phyloP scores from a whole-genome alignment of 2,797 vertebrate genomes.

The Eidolon dupreanum region DNA sequence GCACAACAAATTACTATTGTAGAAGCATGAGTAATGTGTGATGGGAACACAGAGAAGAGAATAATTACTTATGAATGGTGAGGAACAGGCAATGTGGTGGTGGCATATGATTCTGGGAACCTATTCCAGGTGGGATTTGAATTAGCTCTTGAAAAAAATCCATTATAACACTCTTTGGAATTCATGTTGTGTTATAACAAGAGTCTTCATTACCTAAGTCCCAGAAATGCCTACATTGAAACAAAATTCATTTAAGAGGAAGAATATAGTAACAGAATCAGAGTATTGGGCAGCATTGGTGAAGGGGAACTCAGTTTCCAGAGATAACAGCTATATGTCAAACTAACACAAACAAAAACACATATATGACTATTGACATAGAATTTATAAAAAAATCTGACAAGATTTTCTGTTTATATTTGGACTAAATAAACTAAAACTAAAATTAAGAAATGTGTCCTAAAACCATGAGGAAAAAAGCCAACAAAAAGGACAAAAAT shows the following conservation, averaged over 20 bases:
- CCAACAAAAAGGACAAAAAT: background rate
- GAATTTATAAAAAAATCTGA: background rate
- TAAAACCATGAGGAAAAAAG: background rate
- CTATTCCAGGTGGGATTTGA: background rate
- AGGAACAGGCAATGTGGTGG: background rate
- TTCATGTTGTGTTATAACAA: background rate
- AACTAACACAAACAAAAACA: background rate
- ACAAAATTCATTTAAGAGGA: background rate
- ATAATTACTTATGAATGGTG: background rate
- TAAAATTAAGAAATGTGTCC: constrained; percentile 5
- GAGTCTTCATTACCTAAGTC: background rate
- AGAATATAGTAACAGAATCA: background rate
- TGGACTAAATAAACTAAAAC: background rate
- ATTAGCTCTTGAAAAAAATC: background rate
- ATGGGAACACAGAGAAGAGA: background rate
- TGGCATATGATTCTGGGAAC: background rate
- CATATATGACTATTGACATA: background rate
- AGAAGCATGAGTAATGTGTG: background rate
- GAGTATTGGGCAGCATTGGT: background rate
- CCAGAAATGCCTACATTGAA: background rate
- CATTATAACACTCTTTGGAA: background rate
- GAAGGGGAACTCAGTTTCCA: background rate
- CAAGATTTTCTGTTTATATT: background rate
- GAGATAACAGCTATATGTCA: background rate
- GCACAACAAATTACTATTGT: background rate